Evolutionary conservation across 2,113 vertebrate genomes (phyloP), one percentile per base, ranked within the genome.

Genomic region (Parus major): DNA sequence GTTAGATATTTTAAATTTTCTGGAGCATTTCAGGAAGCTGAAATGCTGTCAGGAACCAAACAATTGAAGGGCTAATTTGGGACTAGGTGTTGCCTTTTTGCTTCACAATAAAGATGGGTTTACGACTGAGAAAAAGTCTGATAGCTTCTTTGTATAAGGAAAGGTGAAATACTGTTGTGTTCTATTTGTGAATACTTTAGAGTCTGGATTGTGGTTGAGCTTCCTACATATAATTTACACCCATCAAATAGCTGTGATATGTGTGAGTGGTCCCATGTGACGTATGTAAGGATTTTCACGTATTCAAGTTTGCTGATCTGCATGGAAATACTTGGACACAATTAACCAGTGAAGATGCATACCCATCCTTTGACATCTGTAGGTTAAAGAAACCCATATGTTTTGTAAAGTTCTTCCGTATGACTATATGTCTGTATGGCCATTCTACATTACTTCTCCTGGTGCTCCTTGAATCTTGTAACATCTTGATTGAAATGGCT

Each of bases 311-410:
- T 64, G 36, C 42, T 56, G 44, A 60, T 27, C 18, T n/a, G 12
- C 10, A 5, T 19, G 33, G 53, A 79, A 79, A 29, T 69, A 50
- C n/a, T 18, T 59, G 39, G 80, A 35, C 17, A 76, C 36, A 44
- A 24, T 11, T 60, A 27, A 49, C 6, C 7, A 41, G 8, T 52
- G 49, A 68, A 41, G 25, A 41, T 49, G 25, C 29, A 55, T 36
- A 23, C 8, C 10, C 68, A 19, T 31, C 20, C 6, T 0, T 0
- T 63, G 39, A 53, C 23, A 7, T 18, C 24, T 66, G 11, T 29
- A 68, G 1, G 5, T 56, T 68, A 44, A 59, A 68, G 27, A 66
- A 90, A 47, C 3, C 3, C 17, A 39, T 15, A 12, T 0, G 1
- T 12, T 53, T 70, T 75, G 4, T 66, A 25, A 59, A 46, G 8